Conservation (phyloP, 2,888 invertebrate species). For the Aphrophora alni region DNA sequence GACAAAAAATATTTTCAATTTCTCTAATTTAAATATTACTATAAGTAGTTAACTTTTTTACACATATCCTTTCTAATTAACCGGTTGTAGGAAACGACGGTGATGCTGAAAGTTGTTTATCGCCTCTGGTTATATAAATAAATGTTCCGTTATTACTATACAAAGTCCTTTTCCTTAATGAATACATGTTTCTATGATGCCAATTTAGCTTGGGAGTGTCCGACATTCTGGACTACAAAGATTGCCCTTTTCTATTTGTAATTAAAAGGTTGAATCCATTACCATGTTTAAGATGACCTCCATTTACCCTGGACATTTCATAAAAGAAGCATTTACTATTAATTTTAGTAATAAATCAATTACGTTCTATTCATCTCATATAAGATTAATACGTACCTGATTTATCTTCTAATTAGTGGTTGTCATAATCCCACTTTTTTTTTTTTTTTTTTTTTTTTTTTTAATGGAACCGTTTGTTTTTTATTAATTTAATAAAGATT, state of each 20-base stretch:
- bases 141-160: neutral
- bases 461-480: too few relatives aligned
- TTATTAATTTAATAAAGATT: too few relatives aligned
- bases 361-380: neutral
- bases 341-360: neutral
- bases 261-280: constrained; percentile 6
- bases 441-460: too few relatives aligned
- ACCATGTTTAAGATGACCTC: neutral
- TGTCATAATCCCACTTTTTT: too few relatives aligned
- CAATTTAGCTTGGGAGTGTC: neutral
- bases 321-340: neutral
- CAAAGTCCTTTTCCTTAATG: neutral
- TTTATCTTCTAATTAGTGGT: too few relatives aligned
- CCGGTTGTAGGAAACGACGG: too few relatives aligned
- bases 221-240: neutral
- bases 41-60: too few relatives aligned
- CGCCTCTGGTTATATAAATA: neutral
- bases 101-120: neutral
- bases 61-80: too few relatives aligned
- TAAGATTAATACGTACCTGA: neutral
- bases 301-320: neutral
- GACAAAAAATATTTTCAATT: too few relatives aligned
- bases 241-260: neutral
- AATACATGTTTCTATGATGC: neutral
- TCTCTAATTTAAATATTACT: too few relatives aligned